Conservation (phyloP, 1,140 invertebrate genomes). For the Penaeus indicus region DNA sequence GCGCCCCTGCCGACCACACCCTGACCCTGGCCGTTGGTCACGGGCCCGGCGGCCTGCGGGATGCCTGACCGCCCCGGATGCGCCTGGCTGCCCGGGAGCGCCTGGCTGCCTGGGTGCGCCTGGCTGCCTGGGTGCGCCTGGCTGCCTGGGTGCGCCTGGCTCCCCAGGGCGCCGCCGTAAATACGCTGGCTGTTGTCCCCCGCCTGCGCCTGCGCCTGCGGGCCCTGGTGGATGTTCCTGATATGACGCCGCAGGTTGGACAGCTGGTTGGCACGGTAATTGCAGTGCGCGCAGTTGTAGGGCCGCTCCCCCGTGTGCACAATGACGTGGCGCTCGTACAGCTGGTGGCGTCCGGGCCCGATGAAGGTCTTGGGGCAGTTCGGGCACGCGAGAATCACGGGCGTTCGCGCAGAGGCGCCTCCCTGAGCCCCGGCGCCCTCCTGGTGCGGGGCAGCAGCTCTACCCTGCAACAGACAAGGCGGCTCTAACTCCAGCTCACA, state of each 20-base stretch:
- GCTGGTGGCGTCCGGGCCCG: slow-evolving; percentile 51
- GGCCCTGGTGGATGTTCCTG: slow-evolving; percentile 51
- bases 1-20: not conserved
- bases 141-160: no score
- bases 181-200: no score
- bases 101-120: no score
- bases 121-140: no score
- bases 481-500: slow-evolving; percentile 47
- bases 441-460: slow-evolving; percentile 47
- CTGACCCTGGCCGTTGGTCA: slow-evolving; percentile 24
- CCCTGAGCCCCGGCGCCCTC: slow-evolving; percentile 40
- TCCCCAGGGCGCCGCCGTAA: no score
- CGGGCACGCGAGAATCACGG: slow-evolving; percentile 56
- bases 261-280: slow-evolving; percentile 55
- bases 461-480: slow-evolving; percentile 59
- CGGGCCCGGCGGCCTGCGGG: slow-evolving; percentile 22
- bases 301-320: slow-evolving; percentile 95
- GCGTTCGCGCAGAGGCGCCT: slow-evolving; percentile 22
- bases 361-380: slow-evolving; percentile 63
- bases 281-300: slow-evolving; percentile 95
- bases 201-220: no score
- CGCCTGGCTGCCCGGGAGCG: no score
- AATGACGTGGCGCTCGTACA: slow-evolving; percentile 62
- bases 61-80: no score
- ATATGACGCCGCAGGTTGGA: slow-evolving; percentile 63